Evolutionary conservation across 92 coral and sea anemone species (phyloP), one percentile per base, ranked within the genome.

Genomic region (Virgularia gustaviana): DNA sequence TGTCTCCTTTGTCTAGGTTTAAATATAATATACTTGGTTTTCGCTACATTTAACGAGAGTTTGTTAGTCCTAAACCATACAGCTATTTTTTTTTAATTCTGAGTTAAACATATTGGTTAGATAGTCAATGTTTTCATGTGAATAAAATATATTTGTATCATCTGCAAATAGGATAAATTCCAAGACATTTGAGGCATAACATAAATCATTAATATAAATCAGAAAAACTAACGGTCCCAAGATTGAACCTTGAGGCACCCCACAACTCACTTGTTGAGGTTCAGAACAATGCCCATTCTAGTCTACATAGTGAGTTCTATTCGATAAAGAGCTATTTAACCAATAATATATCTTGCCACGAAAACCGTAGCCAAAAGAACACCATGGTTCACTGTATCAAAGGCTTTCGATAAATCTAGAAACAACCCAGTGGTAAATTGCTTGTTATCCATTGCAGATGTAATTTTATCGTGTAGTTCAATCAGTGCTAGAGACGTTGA

Each of bases 361-460:
- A 58, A 72, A 51, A n/a, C 84, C 79, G 47, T 80, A 72, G n/a
- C n/a, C n/a, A n/a, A n/a, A 1, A 76, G 60, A 28, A 76, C 43
- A 13, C 16, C 1, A 42, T 59, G 79, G 65, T 58, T 33, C 10
- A 57, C 68, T 6, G 79, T 73, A 28, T 65, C 76, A 53, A 65
- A 77, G 36, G 83, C 83, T 68, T 78, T 72, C 15, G 84, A 72
- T 35, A 80, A 52, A 44, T 80, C 84, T 29, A 49, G 66, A 51
- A 80, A 80, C 32, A 72, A 13, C 11, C 84, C 79, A 34, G 52
- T 42, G 5, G 73, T 56, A 57, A 71, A 24, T 37, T 56, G 45
- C 31, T 54, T 36, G n/a, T 38, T 35, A 28, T 54, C 83, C 23
- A 78, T 20, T 44, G 83, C 83, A 37, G 57, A 54, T 22, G 83